phyloP scores from a whole-genome alignment of 2,888 invertebrate genomes.

The Orchesella flavescens region DNA sequence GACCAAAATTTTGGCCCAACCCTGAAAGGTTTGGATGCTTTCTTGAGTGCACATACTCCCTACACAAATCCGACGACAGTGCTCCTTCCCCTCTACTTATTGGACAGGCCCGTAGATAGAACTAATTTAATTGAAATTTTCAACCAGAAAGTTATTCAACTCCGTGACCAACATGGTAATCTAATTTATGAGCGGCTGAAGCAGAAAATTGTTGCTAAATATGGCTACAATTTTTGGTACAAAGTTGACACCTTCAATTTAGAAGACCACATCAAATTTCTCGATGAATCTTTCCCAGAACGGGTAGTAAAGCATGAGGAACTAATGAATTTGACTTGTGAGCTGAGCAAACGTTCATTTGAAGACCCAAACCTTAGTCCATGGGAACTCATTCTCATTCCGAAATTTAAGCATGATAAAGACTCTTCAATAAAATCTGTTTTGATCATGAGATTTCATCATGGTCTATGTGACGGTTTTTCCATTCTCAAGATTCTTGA shows the following conservation, averaged over 20 bases:
- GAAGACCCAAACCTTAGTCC: not conserved
- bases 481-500: not conserved
- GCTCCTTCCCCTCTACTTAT: not conserved
- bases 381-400: constrained; percentile 13
- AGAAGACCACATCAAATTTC: constrained; percentile 75
- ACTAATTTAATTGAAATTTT: not conserved
- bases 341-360: not conserved
- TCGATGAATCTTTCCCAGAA: constrained; percentile 72
- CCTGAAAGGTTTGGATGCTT: not conserved
- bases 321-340: not conserved
- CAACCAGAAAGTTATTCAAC: not conserved
- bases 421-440: not conserved
- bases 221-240: constrained; percentile 78
- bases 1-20: not conserved
- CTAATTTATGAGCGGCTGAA: not conserved
- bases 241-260: constrained; percentile 74
- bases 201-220: constrained; percentile 69
- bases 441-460: not conserved
- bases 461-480: constrained; percentile 21
- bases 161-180: not conserved
- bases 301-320: not conserved
- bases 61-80: not conserved
- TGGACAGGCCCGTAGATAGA: not conserved
- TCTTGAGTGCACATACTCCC: not conserved
- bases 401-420: constrained; percentile 11